phyloP scores from a whole-genome alignment of 2,797 vertebrate genomes.

The Neosilurus hyrtlii region DNA sequence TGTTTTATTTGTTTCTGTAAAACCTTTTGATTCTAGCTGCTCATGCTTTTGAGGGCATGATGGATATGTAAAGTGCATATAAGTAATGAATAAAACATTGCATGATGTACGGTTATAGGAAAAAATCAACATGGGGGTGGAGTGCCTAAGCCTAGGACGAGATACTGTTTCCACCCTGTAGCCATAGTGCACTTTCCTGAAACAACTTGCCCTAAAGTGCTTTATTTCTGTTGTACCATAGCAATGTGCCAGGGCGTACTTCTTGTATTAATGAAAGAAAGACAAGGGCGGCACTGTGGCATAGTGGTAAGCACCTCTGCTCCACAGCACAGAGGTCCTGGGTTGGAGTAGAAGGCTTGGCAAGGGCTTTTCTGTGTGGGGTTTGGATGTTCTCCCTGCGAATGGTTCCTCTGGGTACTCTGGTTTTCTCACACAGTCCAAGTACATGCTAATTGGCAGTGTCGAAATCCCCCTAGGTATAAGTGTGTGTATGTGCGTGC shows the following conservation, averaged over 20 bases:
- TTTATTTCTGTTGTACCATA: neutral
- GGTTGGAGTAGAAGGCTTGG: too few relatives aligned
- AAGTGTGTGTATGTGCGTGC: too few relatives aligned
- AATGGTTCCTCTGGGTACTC: too few relatives aligned
- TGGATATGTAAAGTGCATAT: too few relatives aligned
- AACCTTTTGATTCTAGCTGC: neutral
- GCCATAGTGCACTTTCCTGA: neutral
- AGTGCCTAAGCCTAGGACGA: neutral
- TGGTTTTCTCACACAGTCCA: too few relatives aligned
- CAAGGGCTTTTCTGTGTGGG: too few relatives aligned
- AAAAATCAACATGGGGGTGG: neutral
- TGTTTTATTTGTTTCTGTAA: neutral
- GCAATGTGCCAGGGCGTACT: neutral
- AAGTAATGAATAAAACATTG: neutral
- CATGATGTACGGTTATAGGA: neutral
- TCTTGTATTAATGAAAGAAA: neutral
- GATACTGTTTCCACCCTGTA: neutral
- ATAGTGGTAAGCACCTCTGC: too few relatives aligned
- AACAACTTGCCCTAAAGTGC: neutral
- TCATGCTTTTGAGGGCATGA: neutral
- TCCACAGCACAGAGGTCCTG: too few relatives aligned
- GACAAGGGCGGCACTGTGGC: neutral
- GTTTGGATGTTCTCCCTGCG: too few relatives aligned
- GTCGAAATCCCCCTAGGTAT: too few relatives aligned
- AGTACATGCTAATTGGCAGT: too few relatives aligned